Base-by-base conservation (phyloP, 2,797 vertebrate genomes). In the Taenioides sp. region DNA sequence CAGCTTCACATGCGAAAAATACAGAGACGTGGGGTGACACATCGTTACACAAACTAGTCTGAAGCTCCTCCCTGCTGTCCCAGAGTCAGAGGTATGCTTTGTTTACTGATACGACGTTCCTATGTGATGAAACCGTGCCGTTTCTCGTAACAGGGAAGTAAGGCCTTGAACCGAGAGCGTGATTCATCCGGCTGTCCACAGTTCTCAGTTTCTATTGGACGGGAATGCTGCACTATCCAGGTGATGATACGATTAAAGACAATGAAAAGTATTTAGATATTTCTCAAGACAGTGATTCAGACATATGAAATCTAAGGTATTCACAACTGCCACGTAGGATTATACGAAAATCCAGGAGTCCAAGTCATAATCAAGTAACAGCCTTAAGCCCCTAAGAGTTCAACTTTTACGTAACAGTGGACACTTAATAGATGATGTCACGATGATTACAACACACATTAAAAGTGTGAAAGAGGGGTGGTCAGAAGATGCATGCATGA, bases 131-230 rank as follows among this genome's bases (percentile, higher is more conserved):
- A 92, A 89, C 78, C 34, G 59, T 81, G 78, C 77, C 74, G 62
- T 80, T 93, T 92, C 90, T 87, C 68, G 67, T 85, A 86, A 92
- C 81, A 84, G 70, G 80, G 82, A 91, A 89, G 80, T 81, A 31
- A 72, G 74, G 84, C 67, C 70, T 58, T 75, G 57, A 79, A 83
- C 50, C 10, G 73, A 88, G 79, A 58, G 58, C 34, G 1, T 87
- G 89, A 93, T 75, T 92, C 90, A 89, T 69, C 72, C 78, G 37
- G 69, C 76, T 81, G 85, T 81, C 57, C 60, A 31, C 7, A 59
- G 69, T 80, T 86, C 81, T 1, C 12, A 37, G 71, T 86, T 85
- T 89, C 87, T 79, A 88, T 84, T 82, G 71, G 74, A 78, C 75
- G 84, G 74, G 80, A 67, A 85, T 63, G 65, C 71, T 70, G 49